These are phyloP conservation scores for cattle (Bos taurus) DNA, from an alignment of 2,113 vertebrate species.

Conservation along the genomic window ARS-UCD2.0 NC_037347.1:68395501-68396000, in stretches of 20 bases:
- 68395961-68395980: rapidly evolving
- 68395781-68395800: rapidly evolving
- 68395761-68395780: neutral
- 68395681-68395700: neutral
- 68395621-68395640: neutral
- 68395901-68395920: neutral
- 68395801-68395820: rapidly evolving
- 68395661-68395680: neutral
- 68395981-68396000: neutral
- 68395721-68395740: no score
- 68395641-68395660: neutral
- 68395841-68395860: no score
- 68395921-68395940: neutral
- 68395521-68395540: neutral
- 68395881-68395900: no score
- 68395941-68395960: rapidly evolving
- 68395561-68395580: neutral
- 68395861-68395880: no score
- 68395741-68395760: neutral
- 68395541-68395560: neutral
- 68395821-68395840: neutral
- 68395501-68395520: neutral
- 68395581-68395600: neutral
- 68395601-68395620: neutral
- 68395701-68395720: neutral